Conservation (phyloP, 1,140 invertebrate genomes). For the Magallana ariakensis region DNA sequence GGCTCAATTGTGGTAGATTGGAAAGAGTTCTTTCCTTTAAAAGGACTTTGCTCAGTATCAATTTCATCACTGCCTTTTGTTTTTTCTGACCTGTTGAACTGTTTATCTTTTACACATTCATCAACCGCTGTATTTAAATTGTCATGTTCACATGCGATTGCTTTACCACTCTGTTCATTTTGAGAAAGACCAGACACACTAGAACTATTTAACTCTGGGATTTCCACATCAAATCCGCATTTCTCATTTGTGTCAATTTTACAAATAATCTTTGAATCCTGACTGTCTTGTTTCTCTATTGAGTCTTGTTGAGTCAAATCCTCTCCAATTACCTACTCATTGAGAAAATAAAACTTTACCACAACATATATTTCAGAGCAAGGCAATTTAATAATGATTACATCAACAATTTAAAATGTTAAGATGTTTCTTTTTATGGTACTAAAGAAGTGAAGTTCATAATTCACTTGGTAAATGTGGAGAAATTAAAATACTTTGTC, state of each 20-base stretch:
- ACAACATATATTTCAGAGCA: slow-evolving; percentile 5
- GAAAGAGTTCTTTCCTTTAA: no score
- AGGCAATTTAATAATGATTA: no score
- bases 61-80: not conserved
- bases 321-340: slow-evolving; percentile 33
- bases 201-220: not conserved
- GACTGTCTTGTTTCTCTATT: not conserved
- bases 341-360: slow-evolving; percentile 38
- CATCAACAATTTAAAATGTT: no score
- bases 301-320: not conserved
- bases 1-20: no score
- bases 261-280: not conserved
- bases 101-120: not conserved
- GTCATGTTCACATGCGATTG: not conserved
- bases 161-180: not conserved
- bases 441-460: no score
- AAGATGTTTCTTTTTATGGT: no score
- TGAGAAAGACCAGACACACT: not conserved
- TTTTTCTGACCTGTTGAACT: not conserved
- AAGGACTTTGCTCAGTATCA: no score
- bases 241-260: not conserved
- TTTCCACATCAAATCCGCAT: not conserved
- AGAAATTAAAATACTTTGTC: no score
- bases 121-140: not conserved
- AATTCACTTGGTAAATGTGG: no score